These are phyloP conservation scores for Euplexia lucipara DNA, from an alignment of 2,888 invertebrate genomes.

Conservation along the genomic window DNA sequence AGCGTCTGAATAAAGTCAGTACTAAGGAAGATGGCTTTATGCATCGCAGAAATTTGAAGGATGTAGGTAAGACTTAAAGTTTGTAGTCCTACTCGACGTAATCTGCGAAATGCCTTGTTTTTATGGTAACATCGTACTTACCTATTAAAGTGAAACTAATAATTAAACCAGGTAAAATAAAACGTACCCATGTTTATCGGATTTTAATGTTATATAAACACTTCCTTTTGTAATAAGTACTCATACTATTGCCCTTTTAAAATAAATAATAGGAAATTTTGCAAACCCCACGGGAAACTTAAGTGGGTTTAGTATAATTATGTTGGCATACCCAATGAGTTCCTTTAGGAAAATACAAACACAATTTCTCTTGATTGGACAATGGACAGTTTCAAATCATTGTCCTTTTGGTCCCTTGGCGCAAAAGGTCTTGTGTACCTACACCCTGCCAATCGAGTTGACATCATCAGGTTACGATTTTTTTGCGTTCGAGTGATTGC, in stretches of 20 bases:
- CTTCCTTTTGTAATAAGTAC: too few relatives aligned
- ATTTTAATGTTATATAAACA: too few relatives aligned
- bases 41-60: too few relatives aligned
- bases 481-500: conserved; percentile 2
- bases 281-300: background rate
- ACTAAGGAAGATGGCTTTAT: too few relatives aligned
- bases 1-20: too few relatives aligned
- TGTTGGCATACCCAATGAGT: background rate
- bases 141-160: too few relatives aligned
- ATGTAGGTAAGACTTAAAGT: too few relatives aligned
- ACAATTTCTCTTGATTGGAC: conserved; percentile 24
- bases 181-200: too few relatives aligned
- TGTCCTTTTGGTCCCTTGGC: conserved; percentile 10
- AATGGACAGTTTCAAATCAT: conserved; percentile 10
- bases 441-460: conserved; percentile 15
- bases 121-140: too few relatives aligned
- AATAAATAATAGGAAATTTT: background rate
- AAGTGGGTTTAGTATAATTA: background rate
- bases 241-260: background rate
- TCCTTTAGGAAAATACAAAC: conserved; percentile 5
- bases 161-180: too few relatives aligned
- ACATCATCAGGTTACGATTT: background rate
- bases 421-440: conserved; percentile 10
- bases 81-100: too few relatives aligned
- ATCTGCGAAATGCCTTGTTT: too few relatives aligned